Evolutionary conservation across 2,888 invertebrate genomes (phyloP), one percentile per base, ranked within the genome.

Genomic region (Caenorhabditis wallacei): DNA sequence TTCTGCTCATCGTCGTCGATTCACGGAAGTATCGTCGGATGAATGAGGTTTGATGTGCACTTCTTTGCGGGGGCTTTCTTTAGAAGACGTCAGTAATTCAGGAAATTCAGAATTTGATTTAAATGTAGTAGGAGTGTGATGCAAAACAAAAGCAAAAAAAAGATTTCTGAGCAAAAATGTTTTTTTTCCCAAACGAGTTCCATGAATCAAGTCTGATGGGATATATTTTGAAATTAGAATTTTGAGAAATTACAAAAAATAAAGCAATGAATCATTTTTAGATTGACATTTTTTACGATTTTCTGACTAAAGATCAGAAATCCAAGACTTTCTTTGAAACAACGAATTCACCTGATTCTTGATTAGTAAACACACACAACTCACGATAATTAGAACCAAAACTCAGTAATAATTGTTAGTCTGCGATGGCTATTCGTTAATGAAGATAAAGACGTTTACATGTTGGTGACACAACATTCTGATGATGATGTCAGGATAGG

Each of bases 31-130:
- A 74, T 72, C 80, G 80, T 18, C 59, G 69, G 57, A 80, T 80
- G 80, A 80, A 80, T 80, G 80, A 80, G 80, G 80, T 80, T 68
- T 63, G 80, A 76, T 76, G 75, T 48, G 48, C 69, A 53, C 59
- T 59, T 35, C 24, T 48, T 8, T 26, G 26, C 53, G 53, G 22
- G 24, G 24, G 22, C 24, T 54, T 24, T 24, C 24, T 61, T 43
- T 20, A 40, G 43, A 61, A 61, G 16, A 61, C 61, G 43, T 61
- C 43, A 43, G 37, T 11, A 40, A 18, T 61, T n/a, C 24, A 18
- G 35, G 37, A 54, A 22, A 54, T 54, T 40, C 40, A 40, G 59
- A 43, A 71, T 46, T 48, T 48, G 59, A 56, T 56, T 53, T 54
- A 35, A 68, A 54, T 40, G 37, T n/a, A 54, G 24, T 37, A 24